Conservation (phyloP, 2,888 invertebrate species). For the Cyclophora albipunctata region DNA sequence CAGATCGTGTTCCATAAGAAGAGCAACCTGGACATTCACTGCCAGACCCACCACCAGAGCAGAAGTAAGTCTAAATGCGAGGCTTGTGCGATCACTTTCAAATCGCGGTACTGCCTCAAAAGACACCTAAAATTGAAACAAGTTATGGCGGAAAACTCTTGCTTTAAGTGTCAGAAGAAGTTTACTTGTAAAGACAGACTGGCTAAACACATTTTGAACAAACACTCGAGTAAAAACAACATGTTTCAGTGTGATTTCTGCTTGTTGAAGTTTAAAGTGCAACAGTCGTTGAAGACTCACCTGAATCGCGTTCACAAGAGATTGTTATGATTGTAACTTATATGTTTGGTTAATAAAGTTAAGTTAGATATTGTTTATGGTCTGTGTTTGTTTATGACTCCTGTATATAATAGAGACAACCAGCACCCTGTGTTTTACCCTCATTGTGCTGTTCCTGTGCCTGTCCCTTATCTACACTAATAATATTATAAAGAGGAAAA, state of each 20-base stretch:
- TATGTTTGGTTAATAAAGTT: no score
- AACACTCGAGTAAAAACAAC: conserved; percentile 55
- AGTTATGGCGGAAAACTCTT: conserved; percentile 51
- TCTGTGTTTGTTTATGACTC: no score
- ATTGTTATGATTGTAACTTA: conserved; percentile 42
- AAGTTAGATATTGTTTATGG: no score
- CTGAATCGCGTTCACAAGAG: conserved; percentile 55
- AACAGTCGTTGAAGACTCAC: conserved; percentile 50
- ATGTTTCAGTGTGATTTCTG: conserved; percentile 58
- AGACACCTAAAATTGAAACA: conserved; percentile 61
- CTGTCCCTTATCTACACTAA: no score
- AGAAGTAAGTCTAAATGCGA: conserved; percentile 62
- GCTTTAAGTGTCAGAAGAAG: conserved; percentile 61
- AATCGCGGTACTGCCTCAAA: conserved; percentile 59
- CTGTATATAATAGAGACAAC: no score
- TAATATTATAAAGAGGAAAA: no score
- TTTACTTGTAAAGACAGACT: conserved; percentile 50
- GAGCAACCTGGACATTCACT: conserved; percentile 49
- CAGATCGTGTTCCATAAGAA: conserved; percentile 58
- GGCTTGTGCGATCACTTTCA: conserved; percentile 59
- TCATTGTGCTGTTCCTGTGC: no score
- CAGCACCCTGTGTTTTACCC: no score
- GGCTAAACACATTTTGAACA: conserved; percentile 51
- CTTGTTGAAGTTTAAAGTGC: conserved; percentile 56
- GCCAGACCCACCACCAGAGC: conserved; percentile 52